These are phyloP conservation scores for Agrenia bidenticulata DNA, from an alignment of 2,888 invertebrate species.

Conservation along the genomic window DNA sequence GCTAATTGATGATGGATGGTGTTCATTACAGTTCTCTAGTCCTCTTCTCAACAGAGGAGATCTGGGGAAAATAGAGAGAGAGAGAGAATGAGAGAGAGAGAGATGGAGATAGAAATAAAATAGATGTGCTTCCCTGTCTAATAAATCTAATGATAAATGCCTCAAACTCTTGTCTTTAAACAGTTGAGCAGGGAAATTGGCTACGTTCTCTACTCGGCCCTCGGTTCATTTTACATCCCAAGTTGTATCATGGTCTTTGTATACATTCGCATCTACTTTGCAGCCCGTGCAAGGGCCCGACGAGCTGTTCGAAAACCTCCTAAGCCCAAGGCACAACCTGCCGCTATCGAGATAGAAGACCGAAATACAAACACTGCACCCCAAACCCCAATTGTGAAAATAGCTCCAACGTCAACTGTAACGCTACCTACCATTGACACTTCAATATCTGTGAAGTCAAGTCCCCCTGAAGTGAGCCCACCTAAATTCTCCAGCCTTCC, in stretches of 20 bases:
- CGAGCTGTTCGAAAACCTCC: constrained; percentile 82
- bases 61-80: constrained; percentile 6
- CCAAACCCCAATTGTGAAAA: background rate
- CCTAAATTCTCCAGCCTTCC: constrained; percentile 30
- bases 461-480: constrained; percentile 3
- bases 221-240: constrained; percentile 99
- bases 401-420: constrained; percentile 21
- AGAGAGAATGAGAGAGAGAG: constrained; percentile 12
- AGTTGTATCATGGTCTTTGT: constrained; percentile 99
- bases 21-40: constrained; percentile 13
- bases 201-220: constrained; percentile 95
- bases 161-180: constrained; percentile 6
- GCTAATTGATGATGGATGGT: constrained; percentile 38
- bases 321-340: constrained; percentile 58
- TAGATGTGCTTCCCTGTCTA: constrained; percentile 9
- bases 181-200: constrained; percentile 95
- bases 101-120: constrained; percentile 14
- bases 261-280: constrained; percentile 97
- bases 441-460: background rate
- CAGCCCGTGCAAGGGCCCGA: constrained; percentile 87
- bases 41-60: background rate
- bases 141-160: constrained; percentile 27
- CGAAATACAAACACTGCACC: constrained; percentile 39
- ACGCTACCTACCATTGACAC: background rate
- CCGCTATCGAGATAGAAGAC: constrained; percentile 59